Base-by-base conservation (phyloP, 2,797 vertebrate genomes). In the Brachymystax lenok region DNA sequence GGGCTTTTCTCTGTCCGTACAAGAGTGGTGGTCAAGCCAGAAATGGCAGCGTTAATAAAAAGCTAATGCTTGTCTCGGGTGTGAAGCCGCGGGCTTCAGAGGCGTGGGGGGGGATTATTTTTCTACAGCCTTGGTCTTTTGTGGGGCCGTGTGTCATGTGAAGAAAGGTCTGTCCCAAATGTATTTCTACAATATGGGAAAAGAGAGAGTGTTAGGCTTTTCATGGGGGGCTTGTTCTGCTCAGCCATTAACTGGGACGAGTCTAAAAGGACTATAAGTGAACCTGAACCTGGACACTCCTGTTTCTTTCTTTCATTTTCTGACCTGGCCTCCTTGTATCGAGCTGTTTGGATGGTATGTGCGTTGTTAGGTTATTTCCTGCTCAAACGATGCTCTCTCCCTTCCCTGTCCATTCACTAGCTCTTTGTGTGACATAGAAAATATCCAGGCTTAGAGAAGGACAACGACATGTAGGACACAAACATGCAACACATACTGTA, bases 21-120 rank as follows among this genome's bases (percentile, higher is more conserved):
- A 88, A 80, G 21, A 21, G 12, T n/a, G 61, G 30, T 5, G n/a
- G n/a, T 56, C 13, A 63, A 63, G 92, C 84, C 88, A 90, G 92
- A 98, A 97, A 97, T 96, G 95, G 94, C 94, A 94, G 94, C 91
- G 94, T 95, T 96, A 92, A 97, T 93, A 94, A 97, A 88, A 96
- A 96, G 95, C 94, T 94, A 96, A 95, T 96, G 95, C 95, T 94
- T 85, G 88, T 94, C 96, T 95, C 94, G 91, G 94, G 93, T 73
- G 19, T 7, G 93, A 94, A 94, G 95, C 98, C 96, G 95, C 93
- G 74, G 96, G 97, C 95, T 92, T 93, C 88, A 77, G 86, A 95
- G 94, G 95, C 95, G 90, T 93, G 94, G 93, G 94, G 91, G 92
- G 92, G 90, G 54, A 35, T 30, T 81, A 21, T 21, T 92, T 92